Conservation (phyloP, 2,888 invertebrate genomes). For the Mylabris sibirica region DNA sequence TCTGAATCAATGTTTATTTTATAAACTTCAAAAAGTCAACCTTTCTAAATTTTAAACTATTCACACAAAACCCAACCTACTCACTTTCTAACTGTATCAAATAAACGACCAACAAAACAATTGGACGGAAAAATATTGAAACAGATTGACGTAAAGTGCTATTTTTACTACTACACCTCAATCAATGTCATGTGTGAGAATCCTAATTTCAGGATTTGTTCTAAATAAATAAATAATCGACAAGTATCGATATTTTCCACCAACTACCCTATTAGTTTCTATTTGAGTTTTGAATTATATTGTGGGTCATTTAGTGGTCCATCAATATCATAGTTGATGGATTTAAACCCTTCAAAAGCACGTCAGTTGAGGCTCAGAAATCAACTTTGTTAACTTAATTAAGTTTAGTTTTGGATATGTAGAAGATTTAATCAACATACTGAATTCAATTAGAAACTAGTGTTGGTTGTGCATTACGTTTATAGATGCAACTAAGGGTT, state of each 20-base stretch:
- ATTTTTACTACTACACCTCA: neutral
- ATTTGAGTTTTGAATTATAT: neutral
- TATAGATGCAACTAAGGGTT: neutral
- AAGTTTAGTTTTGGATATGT: conserved; percentile 25
- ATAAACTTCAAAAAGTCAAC: neutral
- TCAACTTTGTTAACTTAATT: conserved; percentile 29
- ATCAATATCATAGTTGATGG: neutral
- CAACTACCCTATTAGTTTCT: neutral
- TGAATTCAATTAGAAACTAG: conserved; percentile 28
- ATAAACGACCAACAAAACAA: neutral
- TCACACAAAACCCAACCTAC: neutral
- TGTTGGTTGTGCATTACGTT: neutral
- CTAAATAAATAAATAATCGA: neutral
- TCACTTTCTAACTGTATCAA: neutral
- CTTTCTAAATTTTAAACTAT: neutral
- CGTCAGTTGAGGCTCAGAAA: conserved; percentile 12
- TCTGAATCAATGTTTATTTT: neutral
- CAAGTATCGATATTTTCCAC: neutral
- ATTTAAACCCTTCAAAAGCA: conserved; percentile 11
- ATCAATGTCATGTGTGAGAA: neutral
- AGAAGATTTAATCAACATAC: conserved; percentile 29
- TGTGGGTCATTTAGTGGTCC: neutral
- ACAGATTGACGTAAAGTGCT: neutral
- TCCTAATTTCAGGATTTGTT: neutral
- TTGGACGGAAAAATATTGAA: neutral